phyloP scores from a whole-genome alignment of 2,797 vertebrate species.

The Sebastolobus altivelis region DNA sequence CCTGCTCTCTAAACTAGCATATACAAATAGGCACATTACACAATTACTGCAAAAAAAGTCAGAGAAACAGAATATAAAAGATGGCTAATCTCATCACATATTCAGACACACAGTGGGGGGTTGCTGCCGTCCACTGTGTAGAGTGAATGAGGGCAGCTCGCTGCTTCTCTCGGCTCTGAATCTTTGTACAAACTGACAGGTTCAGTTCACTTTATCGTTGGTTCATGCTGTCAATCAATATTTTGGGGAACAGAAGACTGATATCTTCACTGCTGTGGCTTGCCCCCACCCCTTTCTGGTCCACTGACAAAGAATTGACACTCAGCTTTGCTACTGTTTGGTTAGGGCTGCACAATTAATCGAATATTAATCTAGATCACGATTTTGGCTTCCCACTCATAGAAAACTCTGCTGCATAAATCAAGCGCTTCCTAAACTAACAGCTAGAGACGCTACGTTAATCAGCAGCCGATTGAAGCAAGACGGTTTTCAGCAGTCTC shows the following conservation, averaged over 20 bases:
- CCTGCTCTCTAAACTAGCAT: not conserved
- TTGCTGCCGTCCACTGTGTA: not conserved
- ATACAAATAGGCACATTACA: not conserved
- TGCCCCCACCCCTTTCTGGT: not conserved
- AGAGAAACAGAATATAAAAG: not conserved
- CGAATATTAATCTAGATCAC: not conserved
- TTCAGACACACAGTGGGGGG: not conserved
- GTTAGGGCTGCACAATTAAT: not conserved
- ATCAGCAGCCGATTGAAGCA: too few species aligned
- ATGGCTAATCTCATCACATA: constrained; percentile 14
- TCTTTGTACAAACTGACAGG: constrained; percentile 1
- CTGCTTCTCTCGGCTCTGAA: not conserved
- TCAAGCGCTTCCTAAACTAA: too few species aligned
- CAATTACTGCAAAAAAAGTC: not conserved
- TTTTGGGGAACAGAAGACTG: not conserved
- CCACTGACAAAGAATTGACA: not conserved
- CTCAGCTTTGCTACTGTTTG: not conserved
- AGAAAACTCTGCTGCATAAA: not conserved
- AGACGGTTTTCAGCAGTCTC: too few species aligned
- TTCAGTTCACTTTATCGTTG: constrained; percentile 14
- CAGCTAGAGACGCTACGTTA: too few species aligned
- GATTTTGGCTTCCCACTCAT: not conserved
- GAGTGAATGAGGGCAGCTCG: not conserved
- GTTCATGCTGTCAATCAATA: constrained; percentile 5
- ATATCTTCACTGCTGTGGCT: not conserved